These are phyloP conservation scores for Chiridota heheva DNA, from an alignment of 35 echinoderm and acorn worm species.

Conservation along the genomic window DNA sequence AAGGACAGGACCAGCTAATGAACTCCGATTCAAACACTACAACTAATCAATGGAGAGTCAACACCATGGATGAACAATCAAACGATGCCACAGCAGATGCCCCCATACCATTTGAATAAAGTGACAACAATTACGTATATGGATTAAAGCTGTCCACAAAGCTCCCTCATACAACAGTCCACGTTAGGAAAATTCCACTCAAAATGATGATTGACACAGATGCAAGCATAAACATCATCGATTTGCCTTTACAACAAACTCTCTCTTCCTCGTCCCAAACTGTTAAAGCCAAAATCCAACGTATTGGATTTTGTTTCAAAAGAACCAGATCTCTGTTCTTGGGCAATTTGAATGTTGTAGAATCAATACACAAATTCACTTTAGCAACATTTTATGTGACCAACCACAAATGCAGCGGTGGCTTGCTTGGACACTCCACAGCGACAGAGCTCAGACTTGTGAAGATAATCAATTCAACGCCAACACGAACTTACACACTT, in stretches of 20 bases:
- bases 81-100: too few species aligned
- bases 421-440: slow-evolving; percentile 2
- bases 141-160: too few species aligned
- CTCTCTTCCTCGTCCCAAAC: neutral
- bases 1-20: too few species aligned
- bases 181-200: too few species aligned
- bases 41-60: too few species aligned
- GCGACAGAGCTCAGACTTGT: slow-evolving; percentile 33
- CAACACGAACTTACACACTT: too few species aligned
- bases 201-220: slow-evolving; percentile 11
- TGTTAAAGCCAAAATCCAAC: neutral
- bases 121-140: too few species aligned
- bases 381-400: neutral
- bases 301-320: neutral
- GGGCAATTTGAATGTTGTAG: slow-evolving; percentile 35
- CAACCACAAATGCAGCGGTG: neutral
- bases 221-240: neutral
- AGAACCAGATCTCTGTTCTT: neutral
- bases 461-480: slow-evolving; percentile 29
- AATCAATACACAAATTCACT: slow-evolving; percentile 5
- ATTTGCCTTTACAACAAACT: slow-evolving; percentile 4
- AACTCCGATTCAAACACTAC: too few species aligned
- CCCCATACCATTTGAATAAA: too few species aligned
- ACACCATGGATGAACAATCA: too few species aligned
- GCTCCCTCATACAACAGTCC: too few species aligned